phyloP scores from a whole-genome alignment of 2,113 vertebrate genomes.

The Prochilodus magdalenae region DNA sequence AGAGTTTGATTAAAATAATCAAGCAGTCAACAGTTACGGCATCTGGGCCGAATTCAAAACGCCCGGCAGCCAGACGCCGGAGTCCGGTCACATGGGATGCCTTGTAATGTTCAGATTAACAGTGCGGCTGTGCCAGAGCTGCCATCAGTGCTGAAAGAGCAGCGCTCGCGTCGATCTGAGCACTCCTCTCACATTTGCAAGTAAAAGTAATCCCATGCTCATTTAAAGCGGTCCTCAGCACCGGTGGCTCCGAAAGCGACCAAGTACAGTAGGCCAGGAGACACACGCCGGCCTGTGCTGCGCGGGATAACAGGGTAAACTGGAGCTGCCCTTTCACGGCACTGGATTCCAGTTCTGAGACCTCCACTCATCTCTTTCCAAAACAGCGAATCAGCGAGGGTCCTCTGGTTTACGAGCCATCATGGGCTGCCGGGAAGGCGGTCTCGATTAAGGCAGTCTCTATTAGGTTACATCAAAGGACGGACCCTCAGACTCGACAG shows the following conservation, averaged over 20 bases:
- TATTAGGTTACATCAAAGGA: not conserved
- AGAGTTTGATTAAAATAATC: not conserved
- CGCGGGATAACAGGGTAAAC: constrained; percentile 1
- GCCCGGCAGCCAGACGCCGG: not conserved
- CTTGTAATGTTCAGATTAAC: not conserved
- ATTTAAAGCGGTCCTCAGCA: constrained; percentile 3
- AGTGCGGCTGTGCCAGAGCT: not conserved
- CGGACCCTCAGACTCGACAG: not conserved
- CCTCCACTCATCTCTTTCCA: not conserved
- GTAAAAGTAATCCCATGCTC: not conserved
- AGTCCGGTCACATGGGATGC: not conserved
- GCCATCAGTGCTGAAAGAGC: constrained; percentile 18
- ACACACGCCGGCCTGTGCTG: not conserved
- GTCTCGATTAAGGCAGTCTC: not conserved
- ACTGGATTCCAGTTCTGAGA: not conserved
- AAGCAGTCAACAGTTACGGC: not conserved
- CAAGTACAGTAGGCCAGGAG: not conserved
- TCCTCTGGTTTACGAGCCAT: not conserved
- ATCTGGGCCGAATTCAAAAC: not conserved
- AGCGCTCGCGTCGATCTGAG: not conserved
- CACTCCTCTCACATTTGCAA: constrained; percentile 17
- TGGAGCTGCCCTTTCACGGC: not conserved
- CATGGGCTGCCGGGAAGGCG: not conserved
- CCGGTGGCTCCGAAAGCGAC: not conserved
- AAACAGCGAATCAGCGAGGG: not conserved